phyloP scores from a whole-genome alignment of 2,113 vertebrate genomes.

The Tenrec ecaudatus region DNA sequence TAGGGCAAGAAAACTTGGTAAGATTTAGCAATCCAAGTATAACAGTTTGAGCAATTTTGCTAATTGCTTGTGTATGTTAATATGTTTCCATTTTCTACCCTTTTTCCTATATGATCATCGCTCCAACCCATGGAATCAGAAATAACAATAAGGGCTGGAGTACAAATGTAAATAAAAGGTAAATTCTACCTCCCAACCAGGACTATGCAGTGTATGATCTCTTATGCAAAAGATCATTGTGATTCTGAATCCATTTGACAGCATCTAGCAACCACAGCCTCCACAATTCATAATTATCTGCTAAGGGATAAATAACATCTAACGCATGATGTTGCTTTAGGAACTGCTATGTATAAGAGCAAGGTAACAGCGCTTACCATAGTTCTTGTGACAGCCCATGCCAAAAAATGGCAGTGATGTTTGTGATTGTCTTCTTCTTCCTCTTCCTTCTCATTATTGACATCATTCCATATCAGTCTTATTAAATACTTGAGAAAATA shows the following conservation, averaged over 20 bases:
- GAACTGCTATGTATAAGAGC: not conserved
- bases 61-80: not conserved
- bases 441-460: not conserved
- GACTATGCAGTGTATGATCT: too few relatives aligned
- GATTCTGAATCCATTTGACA: too few relatives aligned
- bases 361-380: fast-evolving
- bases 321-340: not conserved
- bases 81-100: not conserved
- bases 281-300: not conserved
- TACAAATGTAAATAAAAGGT: too few relatives aligned
- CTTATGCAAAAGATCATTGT: too few relatives aligned
- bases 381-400: not conserved
- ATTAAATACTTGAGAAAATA: not conserved
- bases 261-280: too few relatives aligned
- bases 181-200: too few relatives aligned
- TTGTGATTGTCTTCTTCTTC: not conserved
- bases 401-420: not conserved
- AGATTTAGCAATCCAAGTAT: not conserved
- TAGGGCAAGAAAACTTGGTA: not conserved
- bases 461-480: not conserved
- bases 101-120: not conserved
- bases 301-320: not conserved
- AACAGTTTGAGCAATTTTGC: not conserved
- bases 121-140: not conserved
- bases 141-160: too few relatives aligned